phyloP scores from a whole-genome alignment of 2,113 vertebrate genomes.

The Spea multiplicata region DNA sequence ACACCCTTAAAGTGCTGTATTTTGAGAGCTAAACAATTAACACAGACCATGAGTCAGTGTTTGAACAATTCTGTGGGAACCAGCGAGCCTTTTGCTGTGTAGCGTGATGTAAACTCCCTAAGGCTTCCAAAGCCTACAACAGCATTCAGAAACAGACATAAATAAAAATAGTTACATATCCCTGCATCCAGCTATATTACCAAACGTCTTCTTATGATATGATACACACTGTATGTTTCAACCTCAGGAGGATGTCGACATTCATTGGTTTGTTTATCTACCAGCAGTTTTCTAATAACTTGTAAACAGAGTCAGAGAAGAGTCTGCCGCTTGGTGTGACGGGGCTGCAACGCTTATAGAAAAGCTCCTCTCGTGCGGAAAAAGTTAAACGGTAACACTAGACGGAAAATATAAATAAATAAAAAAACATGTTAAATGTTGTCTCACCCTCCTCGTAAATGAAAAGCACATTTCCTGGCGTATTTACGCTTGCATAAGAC shows the following conservation, averaged over 20 bases:
- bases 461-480: conserved; percentile 74
- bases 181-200: conserved; percentile 51
- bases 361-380: background rate
- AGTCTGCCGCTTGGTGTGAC: too few species aligned
- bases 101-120: conserved; percentile 82
- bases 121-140: conserved; percentile 76
- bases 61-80: conserved; percentile 87
- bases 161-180: conserved; percentile 66
- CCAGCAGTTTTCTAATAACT: background rate
- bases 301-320: background rate
- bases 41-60: conserved; percentile 81
- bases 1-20: conserved; percentile 74
- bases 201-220: conserved; percentile 41
- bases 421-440: background rate
- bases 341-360: too few species aligned
- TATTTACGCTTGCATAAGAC: conserved; percentile 74
- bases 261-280: background rate
- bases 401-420: background rate
- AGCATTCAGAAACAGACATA: conserved; percentile 69
- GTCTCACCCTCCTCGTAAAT: conserved; percentile 60
- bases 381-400: background rate
- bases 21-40: conserved; percentile 86
- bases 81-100: conserved; percentile 75
- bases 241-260: background rate
- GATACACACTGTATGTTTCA: background rate